These are phyloP conservation scores for Dufourea novaeangliae DNA, from an alignment of 1,140 invertebrate species.

Conservation along the genomic window DNA sequence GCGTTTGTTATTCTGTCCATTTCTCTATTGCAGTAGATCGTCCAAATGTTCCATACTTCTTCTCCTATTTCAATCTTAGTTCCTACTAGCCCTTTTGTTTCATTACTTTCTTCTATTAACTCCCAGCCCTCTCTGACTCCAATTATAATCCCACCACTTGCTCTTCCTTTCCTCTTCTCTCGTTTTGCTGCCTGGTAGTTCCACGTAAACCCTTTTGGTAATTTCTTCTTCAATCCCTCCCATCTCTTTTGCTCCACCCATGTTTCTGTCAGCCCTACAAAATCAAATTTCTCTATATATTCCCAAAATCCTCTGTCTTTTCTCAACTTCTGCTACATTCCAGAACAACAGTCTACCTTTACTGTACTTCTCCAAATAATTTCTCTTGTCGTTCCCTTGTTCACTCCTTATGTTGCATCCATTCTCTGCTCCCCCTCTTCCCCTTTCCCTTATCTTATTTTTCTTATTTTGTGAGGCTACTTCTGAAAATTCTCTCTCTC, in stretches of 20 bases:
- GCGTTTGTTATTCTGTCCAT: neutral
- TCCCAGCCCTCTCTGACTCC: constrained; percentile 25
- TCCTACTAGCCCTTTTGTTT: neutral
- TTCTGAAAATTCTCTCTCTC: too few species aligned
- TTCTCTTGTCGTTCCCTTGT: too few species aligned
- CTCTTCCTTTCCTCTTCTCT: constrained; percentile 48
- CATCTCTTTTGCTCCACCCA: constrained; percentile 48
- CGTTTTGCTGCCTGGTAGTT: constrained; percentile 31
- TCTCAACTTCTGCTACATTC: too few species aligned
- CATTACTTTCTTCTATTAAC: constrained; percentile 5
- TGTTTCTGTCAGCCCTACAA: constrained; percentile 50
- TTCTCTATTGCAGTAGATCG: neutral
- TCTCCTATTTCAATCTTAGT: constrained; percentile 17
- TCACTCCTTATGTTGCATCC: too few species aligned
- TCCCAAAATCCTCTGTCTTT: constrained; percentile 49
- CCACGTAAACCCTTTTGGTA: constrained; percentile 36
- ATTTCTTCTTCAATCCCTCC: constrained; percentile 23
- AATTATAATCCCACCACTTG: constrained; percentile 39
- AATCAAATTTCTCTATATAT: constrained; percentile 38
- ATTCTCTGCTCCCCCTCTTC: too few species aligned
- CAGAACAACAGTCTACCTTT: too few species aligned
- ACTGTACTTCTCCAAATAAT: too few species aligned
- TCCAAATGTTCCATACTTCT: neutral
- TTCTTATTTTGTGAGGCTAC: too few species aligned
- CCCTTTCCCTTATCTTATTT: too few species aligned